Conservation (phyloP, 2,888 invertebrate genomes). For the Leptura quadrifasciata region DNA sequence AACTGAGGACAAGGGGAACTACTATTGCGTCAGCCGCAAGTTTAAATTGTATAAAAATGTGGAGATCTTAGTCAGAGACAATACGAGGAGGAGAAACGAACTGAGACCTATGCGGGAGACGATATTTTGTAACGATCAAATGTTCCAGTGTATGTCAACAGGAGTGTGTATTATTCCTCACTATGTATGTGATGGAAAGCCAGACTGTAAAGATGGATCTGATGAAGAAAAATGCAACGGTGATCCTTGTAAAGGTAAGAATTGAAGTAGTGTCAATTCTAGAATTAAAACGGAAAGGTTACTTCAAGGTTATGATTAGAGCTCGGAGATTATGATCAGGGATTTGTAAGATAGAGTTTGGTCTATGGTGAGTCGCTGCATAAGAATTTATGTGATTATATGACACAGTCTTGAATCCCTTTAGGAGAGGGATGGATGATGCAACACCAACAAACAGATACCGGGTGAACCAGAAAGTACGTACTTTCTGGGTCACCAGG, state of each 20-base stretch:
- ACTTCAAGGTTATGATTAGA: no score
- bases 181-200: conserved; percentile 76
- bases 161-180: conserved; percentile 74
- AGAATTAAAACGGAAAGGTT: no score
- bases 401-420: no score
- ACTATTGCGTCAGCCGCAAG: conserved; percentile 69
- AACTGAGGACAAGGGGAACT: conserved; percentile 67
- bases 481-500: no score
- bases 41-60: conserved; percentile 66
- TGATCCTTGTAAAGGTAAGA: conserved; percentile 73
- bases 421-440: no score
- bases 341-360: no score
- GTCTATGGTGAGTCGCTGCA: no score
- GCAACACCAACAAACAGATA: no score
- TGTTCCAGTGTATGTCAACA: conserved; percentile 69
- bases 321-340: no score
- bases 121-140: conserved; percentile 67
- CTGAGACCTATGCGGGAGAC: conserved; percentile 58
- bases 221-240: conserved; percentile 74
- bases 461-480: no score
- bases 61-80: conserved; percentile 65
- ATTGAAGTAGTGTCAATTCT: no score
- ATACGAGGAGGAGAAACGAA: conserved; percentile 56
- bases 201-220: conserved; percentile 75
- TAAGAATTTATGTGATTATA: no score